Evolutionary conservation across 2,888 invertebrate genomes (phyloP).

Genomic region (Drosophila lacicola): DNA sequence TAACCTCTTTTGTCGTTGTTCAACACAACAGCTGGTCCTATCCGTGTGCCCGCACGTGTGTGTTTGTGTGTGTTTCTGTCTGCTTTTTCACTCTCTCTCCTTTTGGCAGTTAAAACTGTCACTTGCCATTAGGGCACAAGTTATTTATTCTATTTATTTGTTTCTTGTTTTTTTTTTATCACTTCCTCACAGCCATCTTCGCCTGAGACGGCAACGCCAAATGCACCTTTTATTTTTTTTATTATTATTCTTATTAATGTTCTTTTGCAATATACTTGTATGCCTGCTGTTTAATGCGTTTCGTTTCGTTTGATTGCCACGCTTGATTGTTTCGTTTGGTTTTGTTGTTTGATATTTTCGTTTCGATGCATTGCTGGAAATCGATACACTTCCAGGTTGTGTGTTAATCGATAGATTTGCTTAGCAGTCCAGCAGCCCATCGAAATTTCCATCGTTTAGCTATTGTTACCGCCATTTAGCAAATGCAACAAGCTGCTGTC

Average conservation of each 20-base stretch:
- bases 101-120: conserved; percentile 58
- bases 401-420: conserved; percentile 24
- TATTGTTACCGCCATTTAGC: conserved; percentile 10
- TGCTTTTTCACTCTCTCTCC: conserved; percentile 26
- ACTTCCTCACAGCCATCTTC: conserved; percentile 26
- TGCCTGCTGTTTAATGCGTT: conserved; percentile 60
- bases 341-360: conserved; percentile 53
- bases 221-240: not conserved
- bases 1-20: conserved; percentile 52
- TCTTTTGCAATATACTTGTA: conserved; percentile 21
- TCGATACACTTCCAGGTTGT: conserved; percentile 37
- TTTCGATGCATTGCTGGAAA: conserved; percentile 40
- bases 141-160: not conserved
- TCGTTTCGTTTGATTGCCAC: conserved; percentile 67
- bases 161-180: conserved; percentile 22
- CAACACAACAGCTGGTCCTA: conserved; percentile 63
- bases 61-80: conserved; percentile 1
- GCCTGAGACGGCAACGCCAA: conserved; percentile 1
- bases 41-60: conserved; percentile 12
- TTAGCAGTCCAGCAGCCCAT: conserved; percentile 7
- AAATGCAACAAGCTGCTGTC: conserved; percentile 39
- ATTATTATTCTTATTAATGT: conserved; percentile 8
- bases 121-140: conserved; percentile 39
- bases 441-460: not conserved
- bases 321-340: conserved; percentile 55